Evolutionary conservation across 2,888 invertebrate species (phyloP).

Genomic region (Cylloceria caligata): DNA sequence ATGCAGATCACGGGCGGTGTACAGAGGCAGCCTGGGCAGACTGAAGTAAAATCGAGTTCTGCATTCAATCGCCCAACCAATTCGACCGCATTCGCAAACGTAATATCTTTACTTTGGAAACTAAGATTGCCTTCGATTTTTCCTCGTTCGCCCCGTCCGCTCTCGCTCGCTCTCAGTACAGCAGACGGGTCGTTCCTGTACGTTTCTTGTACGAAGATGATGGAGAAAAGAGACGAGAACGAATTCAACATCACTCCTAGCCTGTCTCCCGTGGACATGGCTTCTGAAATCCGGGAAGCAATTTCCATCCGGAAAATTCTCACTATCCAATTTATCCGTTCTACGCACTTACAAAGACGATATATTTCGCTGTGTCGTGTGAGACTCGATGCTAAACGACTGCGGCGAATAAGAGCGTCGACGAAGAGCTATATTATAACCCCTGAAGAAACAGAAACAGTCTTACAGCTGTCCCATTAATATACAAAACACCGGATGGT

Average conservation of each 20-base stretch:
- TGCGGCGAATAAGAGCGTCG: constrained; percentile 27
- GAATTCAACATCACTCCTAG: constrained; percentile 24
- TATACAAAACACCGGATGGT: background rate
- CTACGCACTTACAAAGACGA: constrained; percentile 9
- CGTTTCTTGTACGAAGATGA: constrained; percentile 18
- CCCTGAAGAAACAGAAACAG: background rate
- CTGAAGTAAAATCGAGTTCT: constrained; percentile 72
- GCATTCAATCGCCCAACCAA: constrained; percentile 72
- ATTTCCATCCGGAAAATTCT: constrained; percentile 40
- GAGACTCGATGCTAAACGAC: constrained; percentile 1
- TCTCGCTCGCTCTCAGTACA: background rate
- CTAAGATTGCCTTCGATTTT: constrained; percentile 81
- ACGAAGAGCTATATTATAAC: constrained; percentile 24
- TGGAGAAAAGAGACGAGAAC: constrained; percentile 42
- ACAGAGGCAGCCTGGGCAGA: constrained; percentile 25
- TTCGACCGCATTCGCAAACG: constrained; percentile 68
- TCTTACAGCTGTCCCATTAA: background rate
- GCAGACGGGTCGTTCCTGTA: constrained; percentile 60
- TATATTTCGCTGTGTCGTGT: background rate
- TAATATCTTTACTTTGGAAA: constrained; percentile 74
- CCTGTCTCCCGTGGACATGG: background rate
- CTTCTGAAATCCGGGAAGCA: constrained; percentile 41
- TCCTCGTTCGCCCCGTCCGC: constrained; percentile 56
- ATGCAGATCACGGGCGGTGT: constrained; percentile 46
- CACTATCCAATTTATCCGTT: constrained; percentile 41